These are phyloP conservation scores for Hycleus phaleratus DNA, from an alignment of 1,140 invertebrate species.

Conservation along the genomic window DNA sequence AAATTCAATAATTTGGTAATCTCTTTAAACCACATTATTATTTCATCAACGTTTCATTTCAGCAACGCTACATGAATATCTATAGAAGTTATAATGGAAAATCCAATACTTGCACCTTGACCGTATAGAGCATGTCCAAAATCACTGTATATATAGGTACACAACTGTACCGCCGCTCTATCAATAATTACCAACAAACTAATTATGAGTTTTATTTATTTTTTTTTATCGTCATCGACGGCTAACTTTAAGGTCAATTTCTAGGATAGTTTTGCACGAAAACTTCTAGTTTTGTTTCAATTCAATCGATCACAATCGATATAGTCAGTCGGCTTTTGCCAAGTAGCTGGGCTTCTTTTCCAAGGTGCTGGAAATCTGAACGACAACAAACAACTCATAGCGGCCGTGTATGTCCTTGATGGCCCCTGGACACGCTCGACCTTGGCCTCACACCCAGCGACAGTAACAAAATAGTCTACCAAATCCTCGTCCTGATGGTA, in stretches of 20 bases:
- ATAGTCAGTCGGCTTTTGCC: neutral
- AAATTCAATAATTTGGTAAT: too few species aligned
- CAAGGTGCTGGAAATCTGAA: conserved; percentile 6
- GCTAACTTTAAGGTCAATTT: neutral
- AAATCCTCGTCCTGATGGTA: neutral
- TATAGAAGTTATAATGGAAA: too few species aligned
- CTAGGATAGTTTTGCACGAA: neutral
- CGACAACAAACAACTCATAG: conserved; percentile 18
- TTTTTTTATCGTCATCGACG: too few species aligned
- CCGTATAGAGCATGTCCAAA: too few species aligned
- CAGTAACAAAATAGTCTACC: conserved; percentile 5
- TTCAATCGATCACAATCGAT: neutral
- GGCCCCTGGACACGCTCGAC: conserved; percentile 27
- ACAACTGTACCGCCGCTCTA: too few species aligned
- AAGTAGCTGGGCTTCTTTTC: neutral
- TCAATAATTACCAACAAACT: too few species aligned
- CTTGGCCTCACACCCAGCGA: conserved; percentile 24
- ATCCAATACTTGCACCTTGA: too few species aligned
- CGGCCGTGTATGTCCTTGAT: conserved; percentile 21
- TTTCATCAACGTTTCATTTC: too few species aligned
- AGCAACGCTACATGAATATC: too few species aligned
- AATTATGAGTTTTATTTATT: too few species aligned
- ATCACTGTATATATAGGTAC: too few species aligned
- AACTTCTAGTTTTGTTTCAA: neutral
- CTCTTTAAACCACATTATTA: too few species aligned